phyloP scores from a whole-genome alignment of 2,113 vertebrate genomes.

The Caranx melampygus region DNA sequence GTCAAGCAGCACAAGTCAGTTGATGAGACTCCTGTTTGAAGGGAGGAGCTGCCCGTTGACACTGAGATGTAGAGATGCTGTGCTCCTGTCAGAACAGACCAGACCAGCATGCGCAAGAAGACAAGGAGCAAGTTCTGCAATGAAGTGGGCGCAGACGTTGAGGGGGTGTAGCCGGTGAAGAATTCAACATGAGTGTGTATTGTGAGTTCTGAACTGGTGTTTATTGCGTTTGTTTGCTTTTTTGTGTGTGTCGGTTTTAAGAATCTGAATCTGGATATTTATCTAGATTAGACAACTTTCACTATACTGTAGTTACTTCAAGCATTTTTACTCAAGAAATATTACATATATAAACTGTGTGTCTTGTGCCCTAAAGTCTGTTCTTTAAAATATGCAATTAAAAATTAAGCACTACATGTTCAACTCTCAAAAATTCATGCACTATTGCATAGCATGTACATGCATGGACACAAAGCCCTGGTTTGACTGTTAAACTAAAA shows the following conservation, averaged over 20 bases:
- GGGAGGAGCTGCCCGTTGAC: too few species aligned
- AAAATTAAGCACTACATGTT: conserved; percentile 8
- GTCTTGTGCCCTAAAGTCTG: neutral
- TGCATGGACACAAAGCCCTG: conserved; percentile 13
- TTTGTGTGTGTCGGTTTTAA: neutral
- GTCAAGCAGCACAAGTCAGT: neutral
- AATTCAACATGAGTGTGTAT: neutral
- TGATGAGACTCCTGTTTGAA: neutral
- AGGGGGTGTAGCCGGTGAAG: neutral
- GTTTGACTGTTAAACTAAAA: conserved; percentile 35
- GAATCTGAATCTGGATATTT: too few species aligned
- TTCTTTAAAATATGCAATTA: neutral
- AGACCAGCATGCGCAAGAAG: neutral
- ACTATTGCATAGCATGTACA: conserved; percentile 4
- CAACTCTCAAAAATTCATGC: neutral
- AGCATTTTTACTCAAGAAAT: too few species aligned
- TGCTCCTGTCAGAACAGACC: neutral
- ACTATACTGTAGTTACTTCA: too few species aligned
- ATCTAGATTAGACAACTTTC: too few species aligned
- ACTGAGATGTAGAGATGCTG: neutral
- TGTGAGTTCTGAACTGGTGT: neutral
- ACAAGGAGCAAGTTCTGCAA: neutral
- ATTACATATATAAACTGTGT: too few species aligned
- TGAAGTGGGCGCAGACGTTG: conserved; percentile 1
- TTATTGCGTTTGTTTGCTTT: neutral